phyloP scores from a whole-genome alignment of 2,888 invertebrate genomes.

The Caenorhabditis wallacei region DNA sequence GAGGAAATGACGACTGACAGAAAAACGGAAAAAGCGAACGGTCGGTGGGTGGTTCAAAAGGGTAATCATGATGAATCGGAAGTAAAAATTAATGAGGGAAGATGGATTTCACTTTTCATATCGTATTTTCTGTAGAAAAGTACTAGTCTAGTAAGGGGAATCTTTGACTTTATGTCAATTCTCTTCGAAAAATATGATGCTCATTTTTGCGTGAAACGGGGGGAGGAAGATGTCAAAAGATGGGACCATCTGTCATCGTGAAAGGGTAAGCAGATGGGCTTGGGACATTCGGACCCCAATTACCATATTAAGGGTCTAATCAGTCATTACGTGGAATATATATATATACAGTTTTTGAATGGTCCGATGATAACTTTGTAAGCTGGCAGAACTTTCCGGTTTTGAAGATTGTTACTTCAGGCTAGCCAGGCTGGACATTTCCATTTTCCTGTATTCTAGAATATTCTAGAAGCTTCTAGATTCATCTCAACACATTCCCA shows the following conservation, averaged over 20 bases:
- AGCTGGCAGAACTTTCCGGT: too few species aligned
- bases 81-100: not conserved
- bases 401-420: too few species aligned
- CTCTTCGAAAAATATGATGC: not conserved
- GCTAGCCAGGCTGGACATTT: too few species aligned
- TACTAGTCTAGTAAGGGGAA: too few species aligned
- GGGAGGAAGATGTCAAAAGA: conserved; percentile 11
- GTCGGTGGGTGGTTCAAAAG: conserved; percentile 4
- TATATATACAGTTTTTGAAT: too few species aligned
- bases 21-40: conserved; percentile 6
- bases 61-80: conserved; percentile 5
- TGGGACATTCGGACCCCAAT: conserved; percentile 19
- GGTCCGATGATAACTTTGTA: too few species aligned
- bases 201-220: not conserved
- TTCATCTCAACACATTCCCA: not conserved
- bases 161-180: too few species aligned
- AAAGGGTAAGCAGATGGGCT: conserved; percentile 13
- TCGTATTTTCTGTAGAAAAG: too few species aligned
- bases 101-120: too few species aligned
- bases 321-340: not conserved
- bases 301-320: conserved; percentile 16
- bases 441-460: not conserved
- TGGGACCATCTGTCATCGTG: conserved; percentile 31
- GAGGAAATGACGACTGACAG: not conserved
- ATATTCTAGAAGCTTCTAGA: not conserved